Conservation (phyloP, 64 coral and sea anemone genomes). For the Stichodactyla helianthus region DNA sequence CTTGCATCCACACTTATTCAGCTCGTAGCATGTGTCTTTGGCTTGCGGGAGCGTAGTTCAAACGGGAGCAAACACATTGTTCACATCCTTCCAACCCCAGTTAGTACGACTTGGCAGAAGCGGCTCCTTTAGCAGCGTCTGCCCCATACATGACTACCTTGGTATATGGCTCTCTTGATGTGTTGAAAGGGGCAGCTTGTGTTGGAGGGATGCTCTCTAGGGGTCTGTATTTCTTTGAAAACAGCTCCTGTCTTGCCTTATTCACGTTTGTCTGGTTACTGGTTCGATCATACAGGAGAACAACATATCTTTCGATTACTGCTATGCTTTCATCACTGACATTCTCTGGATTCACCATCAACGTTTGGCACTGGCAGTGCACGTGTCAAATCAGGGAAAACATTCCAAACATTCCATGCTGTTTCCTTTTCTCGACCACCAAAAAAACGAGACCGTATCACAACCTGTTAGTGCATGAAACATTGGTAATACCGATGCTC, state of each 20-base stretch:
- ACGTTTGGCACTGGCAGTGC: background rate
- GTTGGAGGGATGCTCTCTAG: constrained; percentile 29
- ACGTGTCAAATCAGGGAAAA: constrained; percentile 30
- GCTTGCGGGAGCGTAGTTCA: constrained; percentile 45
- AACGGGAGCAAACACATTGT: constrained; percentile 16
- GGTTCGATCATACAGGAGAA: constrained; percentile 18
- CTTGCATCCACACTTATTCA: constrained; percentile 35
- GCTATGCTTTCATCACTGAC: constrained; percentile 16
- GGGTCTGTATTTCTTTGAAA: constrained; percentile 14
- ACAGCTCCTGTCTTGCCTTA: constrained; percentile 18
- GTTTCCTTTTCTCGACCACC: constrained; percentile 20
- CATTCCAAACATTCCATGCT: constrained; percentile 34
- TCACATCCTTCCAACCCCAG: constrained; percentile 43
- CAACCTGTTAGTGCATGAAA: constrained; percentile 44
- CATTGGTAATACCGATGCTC: background rate
- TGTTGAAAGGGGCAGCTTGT: constrained; percentile 21
- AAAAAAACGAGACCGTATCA: constrained; percentile 42
- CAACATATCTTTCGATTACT: constrained; percentile 29
- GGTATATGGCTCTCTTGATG: constrained; percentile 21
- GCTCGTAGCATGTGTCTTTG: background rate
- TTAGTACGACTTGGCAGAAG: constrained; percentile 15
- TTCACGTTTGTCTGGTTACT: constrained; percentile 28
- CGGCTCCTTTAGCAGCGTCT: constrained; percentile 10
- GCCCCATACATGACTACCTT: constrained; percentile 36
- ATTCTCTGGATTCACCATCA: background rate